Evolutionary conservation across 2,888 invertebrate genomes (phyloP).

Genomic region (Trichopoda pennipes): DNA sequence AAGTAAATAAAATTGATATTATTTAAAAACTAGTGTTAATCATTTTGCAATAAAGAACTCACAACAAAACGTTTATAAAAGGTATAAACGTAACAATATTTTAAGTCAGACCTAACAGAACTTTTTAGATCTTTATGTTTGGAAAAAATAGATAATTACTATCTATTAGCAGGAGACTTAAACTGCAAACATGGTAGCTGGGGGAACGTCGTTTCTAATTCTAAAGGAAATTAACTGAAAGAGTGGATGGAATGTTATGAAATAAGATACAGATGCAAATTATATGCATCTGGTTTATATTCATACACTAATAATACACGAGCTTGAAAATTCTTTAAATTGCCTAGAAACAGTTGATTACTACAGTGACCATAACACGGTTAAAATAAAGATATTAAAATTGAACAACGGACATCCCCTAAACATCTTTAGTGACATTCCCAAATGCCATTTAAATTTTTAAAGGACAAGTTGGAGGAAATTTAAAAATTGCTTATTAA

Average conservation of each 20-base stretch:
- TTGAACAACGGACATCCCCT: constrained; percentile 3
- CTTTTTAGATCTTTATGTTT: constrained; percentile 1
- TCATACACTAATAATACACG: constrained; percentile 15
- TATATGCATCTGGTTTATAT: not conserved
- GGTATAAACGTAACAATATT: no score
- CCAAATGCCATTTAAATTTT: no score
- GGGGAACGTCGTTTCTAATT: not conserved
- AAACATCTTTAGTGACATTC: no score
- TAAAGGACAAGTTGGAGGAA: no score
- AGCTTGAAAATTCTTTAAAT: not conserved
- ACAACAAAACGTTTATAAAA: no score
- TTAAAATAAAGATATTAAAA: constrained; percentile 10
- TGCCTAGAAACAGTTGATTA: no score
- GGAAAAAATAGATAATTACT: constrained; percentile 11
- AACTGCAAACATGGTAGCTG: not conserved
- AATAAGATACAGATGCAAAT: constrained; percentile 24
- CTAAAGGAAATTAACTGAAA: not conserved
- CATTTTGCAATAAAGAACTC: no score
- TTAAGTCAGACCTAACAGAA: not conserved
- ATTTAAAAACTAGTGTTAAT: no score
- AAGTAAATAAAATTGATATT: no score
- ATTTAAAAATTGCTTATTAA: no score
- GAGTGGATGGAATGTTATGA: constrained; percentile 14
- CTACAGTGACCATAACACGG: constrained; percentile 20
- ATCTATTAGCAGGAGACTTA: not conserved